These are phyloP conservation scores for Fregetta grallaria DNA, from an alignment of 2,113 vertebrate genomes.

Conservation along the genomic window DNA sequence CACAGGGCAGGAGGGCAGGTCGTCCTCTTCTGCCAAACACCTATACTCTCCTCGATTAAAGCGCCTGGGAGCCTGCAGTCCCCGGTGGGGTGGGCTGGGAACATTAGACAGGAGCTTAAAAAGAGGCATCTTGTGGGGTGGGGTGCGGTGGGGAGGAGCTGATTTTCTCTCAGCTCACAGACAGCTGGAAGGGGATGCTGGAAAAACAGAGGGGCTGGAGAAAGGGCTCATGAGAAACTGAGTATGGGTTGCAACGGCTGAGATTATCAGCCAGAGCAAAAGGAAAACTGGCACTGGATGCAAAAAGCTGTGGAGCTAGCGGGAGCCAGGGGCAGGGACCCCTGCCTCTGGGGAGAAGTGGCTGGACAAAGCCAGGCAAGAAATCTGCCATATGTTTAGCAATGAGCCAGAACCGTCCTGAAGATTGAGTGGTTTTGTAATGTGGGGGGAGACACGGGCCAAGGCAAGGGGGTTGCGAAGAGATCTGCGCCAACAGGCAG, in stretches of 20 bases:
- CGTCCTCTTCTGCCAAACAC: neutral
- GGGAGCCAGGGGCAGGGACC: neutral
- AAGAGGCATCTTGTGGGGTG: neutral
- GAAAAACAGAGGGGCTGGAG: constrained; percentile 16
- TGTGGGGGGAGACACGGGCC: neutral
- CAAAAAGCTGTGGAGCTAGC: neutral
- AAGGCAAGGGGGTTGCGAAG: neutral
- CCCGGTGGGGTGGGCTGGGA: neutral
- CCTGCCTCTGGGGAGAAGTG: neutral
- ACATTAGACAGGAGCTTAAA: neutral
- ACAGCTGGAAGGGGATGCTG: neutral
- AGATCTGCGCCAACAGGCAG: neutral
- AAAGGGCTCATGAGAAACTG: neutral
- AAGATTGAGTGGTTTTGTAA: neutral
- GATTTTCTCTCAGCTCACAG: neutral
- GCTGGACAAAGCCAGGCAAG: neutral
- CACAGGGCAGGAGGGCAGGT: neutral
- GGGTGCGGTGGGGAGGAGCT: neutral
- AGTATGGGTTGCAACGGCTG: neutral
- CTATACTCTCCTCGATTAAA: neutral
- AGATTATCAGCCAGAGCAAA: neutral
- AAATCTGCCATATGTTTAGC: neutral
- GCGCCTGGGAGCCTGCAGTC: neutral
- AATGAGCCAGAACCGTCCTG: neutral
- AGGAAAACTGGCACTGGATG: neutral